A percentile compares a stretch with the other conserved stretches of the same genome.
Conservation (phyloP, 2,113 vertebrate genomes). For the Crotalus tigris region DNA sequence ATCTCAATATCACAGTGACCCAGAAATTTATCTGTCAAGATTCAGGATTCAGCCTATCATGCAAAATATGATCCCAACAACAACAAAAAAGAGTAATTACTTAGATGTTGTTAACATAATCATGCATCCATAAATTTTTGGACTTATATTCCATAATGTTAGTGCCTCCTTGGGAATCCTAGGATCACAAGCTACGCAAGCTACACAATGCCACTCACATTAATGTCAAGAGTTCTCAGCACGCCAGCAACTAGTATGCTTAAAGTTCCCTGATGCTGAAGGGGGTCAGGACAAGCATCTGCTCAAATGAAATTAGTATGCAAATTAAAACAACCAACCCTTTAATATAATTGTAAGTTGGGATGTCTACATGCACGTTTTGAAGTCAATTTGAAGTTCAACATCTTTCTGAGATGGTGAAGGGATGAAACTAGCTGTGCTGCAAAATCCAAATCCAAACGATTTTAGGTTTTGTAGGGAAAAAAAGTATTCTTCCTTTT, state of each 20-base stretch:
- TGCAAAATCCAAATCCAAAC: background rate
- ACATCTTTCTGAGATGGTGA: background rate
- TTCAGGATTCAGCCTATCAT: conserved; percentile 7
- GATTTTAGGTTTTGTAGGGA: background rate
- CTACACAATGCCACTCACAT: background rate
- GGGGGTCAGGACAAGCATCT: background rate
- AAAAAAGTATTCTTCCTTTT: background rate
- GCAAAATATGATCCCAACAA: background rate
- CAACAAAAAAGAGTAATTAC: fast-evolving
- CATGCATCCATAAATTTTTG: background rate
- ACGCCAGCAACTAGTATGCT: background rate
- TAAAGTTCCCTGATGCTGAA: background rate
- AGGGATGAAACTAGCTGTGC: background rate
- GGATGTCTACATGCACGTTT: background rate
- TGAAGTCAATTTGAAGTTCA: background rate
- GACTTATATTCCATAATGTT: background rate
- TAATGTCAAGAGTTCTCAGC: background rate
- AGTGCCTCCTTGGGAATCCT: background rate
- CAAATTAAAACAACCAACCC: background rate
- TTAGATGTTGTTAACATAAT: background rate
- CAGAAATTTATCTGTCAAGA: conserved; percentile 53
- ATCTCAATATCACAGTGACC: conserved; percentile 48
- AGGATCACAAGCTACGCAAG: background rate
- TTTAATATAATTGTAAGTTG: background rate
- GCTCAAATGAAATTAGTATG: background rate